A percentile compares a stretch with the other conserved stretches of the same genome.
These are phyloP conservation scores for Halichondria panicea DNA, from an alignment of 37 sponge, comb jelly and placozoan species.

Conservation along the genomic window DNA sequence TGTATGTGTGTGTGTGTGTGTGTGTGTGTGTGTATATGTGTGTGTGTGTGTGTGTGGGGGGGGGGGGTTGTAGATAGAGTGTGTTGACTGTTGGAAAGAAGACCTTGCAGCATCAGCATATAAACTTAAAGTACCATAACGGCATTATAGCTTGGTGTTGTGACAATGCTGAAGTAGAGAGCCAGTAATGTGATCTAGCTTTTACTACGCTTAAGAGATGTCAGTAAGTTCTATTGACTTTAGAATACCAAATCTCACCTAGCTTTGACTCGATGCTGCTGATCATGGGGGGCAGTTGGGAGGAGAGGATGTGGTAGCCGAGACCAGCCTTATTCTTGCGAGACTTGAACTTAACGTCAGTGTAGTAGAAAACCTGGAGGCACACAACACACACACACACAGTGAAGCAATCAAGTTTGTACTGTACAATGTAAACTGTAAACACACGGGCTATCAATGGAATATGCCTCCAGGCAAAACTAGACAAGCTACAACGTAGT, in stretches of 20 bases:
- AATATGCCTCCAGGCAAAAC: too few relatives aligned
- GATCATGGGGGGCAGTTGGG: constrained; percentile 71
- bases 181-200: too few relatives aligned
- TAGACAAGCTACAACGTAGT: too few relatives aligned
- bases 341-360: constrained; percentile 52
- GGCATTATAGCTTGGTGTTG: background rate
- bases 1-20: background rate
- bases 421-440: too few relatives aligned
- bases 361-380: constrained; percentile 66
- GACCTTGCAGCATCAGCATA: too few relatives aligned
- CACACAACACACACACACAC: background rate
- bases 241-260: constrained; percentile 53
- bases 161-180: background rate
- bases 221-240: too few relatives aligned
- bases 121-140: too few relatives aligned
- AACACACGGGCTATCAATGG: background rate
- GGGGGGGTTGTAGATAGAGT: background rate
- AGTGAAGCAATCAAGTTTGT: background rate
- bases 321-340: constrained; percentile 2
- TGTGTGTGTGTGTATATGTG: background rate
- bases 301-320: constrained; percentile 23
- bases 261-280: constrained; percentile 77
- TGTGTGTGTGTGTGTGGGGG: background rate
- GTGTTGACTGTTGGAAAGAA: too few relatives aligned
- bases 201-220: too few relatives aligned